Base-by-base conservation (phyloP, 2,888 invertebrate species). In the Plebejus argus region DNA sequence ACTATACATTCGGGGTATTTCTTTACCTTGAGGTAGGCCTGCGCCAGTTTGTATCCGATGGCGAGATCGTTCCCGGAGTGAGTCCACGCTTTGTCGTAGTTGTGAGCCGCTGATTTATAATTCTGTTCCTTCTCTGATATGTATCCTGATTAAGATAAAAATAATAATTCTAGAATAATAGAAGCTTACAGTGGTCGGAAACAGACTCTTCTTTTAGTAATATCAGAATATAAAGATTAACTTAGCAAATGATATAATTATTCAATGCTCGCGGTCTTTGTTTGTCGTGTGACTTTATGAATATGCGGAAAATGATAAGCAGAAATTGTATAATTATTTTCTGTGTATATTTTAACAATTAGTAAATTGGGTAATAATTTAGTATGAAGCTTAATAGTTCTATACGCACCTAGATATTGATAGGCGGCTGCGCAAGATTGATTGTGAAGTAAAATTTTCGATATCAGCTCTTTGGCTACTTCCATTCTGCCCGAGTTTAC, bases 121-220 rank as follows among this genome's bases (percentile, higher is more conserved):
- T 96, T 96, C 86, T 98, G 98, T 81, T 99, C 98, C 85, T 99
- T 99, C 90, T 99, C 99, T 33, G 97, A 95, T 81, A 99, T 95
- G 82, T 96, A 96, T 0, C 99, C 99, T 88, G 95, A 89, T 83
- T 83, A 78, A 15, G 2, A 28, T 28, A 28, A 28, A 28, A 28
- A 28, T n/a, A 28, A 28, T 2, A 28, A 1, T 28, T 2, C 2
- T 28, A 28, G 28, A 28, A 2, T 28, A 2, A 28, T 28, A 2
- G 28, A 28, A 28, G 28, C 28, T 28, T 28, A 2, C 2, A 28
- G 1, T 28, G 28, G 28, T 28, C 28, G 28, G 1, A 28, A 2
- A 28, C 1, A 2, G 28, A 2, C 28, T 28, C 28, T 28, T 28
- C 28, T 28, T 28, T 28, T 28, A 28, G 28, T 28, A 28, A 28